A percentile compares a stretch with the other conserved stretches of the same genome.
phyloP scores from a whole-genome alignment of 1,140 invertebrate species.

The Psix sp. region DNA sequence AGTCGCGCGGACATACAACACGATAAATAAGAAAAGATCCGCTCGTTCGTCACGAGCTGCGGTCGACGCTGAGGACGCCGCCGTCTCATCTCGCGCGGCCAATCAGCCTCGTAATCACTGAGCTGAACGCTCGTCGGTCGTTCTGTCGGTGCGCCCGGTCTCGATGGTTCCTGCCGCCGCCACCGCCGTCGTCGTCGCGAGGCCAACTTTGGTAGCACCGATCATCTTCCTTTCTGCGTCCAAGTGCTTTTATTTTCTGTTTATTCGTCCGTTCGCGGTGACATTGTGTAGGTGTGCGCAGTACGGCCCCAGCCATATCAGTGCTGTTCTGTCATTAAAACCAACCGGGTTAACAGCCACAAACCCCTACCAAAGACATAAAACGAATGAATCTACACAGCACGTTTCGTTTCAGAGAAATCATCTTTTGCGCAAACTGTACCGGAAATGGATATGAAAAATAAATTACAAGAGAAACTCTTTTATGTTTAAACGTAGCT shows the following conservation, averaged over 20 bases:
- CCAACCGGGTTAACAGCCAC: conserved; percentile 6
- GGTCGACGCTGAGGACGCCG: conserved; percentile 64
- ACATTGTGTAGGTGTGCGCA: conserved; percentile 39
- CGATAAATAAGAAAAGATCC: conserved; percentile 70
- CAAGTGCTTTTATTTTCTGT: conserved; percentile 24
- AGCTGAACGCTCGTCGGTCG: conserved; percentile 64
- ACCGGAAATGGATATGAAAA: too few relatives aligned
- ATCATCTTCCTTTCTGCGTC: conserved; percentile 42
- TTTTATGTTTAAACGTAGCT: too few relatives aligned
- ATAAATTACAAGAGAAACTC: too few relatives aligned
- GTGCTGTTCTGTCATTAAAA: conserved; percentile 39
- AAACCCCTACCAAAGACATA: conserved; percentile 2
- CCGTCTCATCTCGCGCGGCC: conserved; percentile 66
- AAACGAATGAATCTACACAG: conserved; percentile 17
- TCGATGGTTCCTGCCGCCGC: conserved; percentile 47
- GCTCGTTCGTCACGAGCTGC: conserved; percentile 64
- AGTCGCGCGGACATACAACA: conserved; percentile 59
- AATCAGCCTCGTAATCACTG: conserved; percentile 67
- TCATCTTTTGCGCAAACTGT: too few relatives aligned
- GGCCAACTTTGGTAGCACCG: conserved; percentile 52
- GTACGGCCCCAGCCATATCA: conserved; percentile 11
- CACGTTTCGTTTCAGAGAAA: background rate
- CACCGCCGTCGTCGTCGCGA: conserved; percentile 19
- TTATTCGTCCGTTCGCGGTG: conserved; percentile 11
- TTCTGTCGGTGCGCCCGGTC: conserved; percentile 71